Base-by-base conservation (phyloP, 2,797 vertebrate species). In the Tokudaia muenninki region DNA sequence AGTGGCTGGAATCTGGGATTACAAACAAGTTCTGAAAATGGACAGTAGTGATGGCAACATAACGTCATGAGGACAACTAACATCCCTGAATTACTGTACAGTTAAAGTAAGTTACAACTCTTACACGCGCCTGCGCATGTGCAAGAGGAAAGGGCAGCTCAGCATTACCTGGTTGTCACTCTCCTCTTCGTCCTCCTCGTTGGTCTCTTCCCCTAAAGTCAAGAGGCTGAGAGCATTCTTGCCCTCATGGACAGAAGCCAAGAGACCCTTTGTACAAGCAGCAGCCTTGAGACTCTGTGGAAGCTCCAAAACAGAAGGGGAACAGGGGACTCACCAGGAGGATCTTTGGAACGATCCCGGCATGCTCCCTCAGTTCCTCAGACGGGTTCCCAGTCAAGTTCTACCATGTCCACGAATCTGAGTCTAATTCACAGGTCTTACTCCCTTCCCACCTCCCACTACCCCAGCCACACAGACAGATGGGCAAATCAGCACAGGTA, bases 181-280 rank as follows among this genome's bases (percentile, higher is more conserved):
- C 1, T 98, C 98, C 0, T 90, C 98, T 0, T 96, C 96, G 4
- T 97, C 98, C 61, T 99, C 99, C 47, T 99, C 98, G 0, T 96
- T 94, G 3, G 55, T 98, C 57, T 98, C 97, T 31, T 98, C 97
- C 3, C 98, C 98, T 14, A 98, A 97, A 50, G 94, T 98, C 0
- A 97, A 97, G 8, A 98, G 52, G 52, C 79, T 87, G 41, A 98
- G 87, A 14, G 98, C 98, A 3, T 97, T 97, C 83, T 97, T 98
- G 98, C 99, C 99, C 19, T 99, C 98, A 0, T 98, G 98, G 79
- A 97, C 90, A 74, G 97, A 97, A 87, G 97, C 98, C 92, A 99
- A 96, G 50, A 98, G 92, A 86, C 96, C 98, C 65, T 92, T 98
- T n/a, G 47, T 4, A 57, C 0, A 67, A 34, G 93, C 12, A 61